These are phyloP conservation scores for Caradrina kadenii DNA, from an alignment of 2,888 invertebrate species.

Conservation along the genomic window DNA sequence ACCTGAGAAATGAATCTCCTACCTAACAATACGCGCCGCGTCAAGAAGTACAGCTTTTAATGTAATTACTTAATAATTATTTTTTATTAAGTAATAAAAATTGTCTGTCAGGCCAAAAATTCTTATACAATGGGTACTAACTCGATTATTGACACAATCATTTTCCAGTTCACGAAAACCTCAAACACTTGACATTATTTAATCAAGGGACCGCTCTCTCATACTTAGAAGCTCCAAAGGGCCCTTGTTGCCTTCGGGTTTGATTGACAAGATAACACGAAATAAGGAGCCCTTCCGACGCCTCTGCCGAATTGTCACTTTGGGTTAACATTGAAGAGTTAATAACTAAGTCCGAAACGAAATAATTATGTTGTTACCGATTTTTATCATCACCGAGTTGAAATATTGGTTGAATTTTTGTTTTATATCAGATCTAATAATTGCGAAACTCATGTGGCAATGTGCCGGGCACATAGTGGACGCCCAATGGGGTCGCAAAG, in stretches of 20 bases:
- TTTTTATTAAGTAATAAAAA: not conserved
- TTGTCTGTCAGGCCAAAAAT: not conserved
- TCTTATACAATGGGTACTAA: not conserved
- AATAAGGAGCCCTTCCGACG: constrained; percentile 15
- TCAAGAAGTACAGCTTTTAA: too few relatives aligned
- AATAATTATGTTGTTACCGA: not conserved
- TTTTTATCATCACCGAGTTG: not conserved
- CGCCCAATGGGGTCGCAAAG: too few relatives aligned
- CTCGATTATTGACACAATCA: not conserved
- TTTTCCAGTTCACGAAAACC: constrained; percentile 2
- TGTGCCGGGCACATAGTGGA: too few relatives aligned
- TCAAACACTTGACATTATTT: constrained; percentile 33
- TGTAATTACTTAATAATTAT: too few relatives aligned
- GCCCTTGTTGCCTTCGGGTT: constrained; percentile 4
- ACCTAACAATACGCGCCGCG: too few relatives aligned
- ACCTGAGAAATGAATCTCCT: too few relatives aligned
- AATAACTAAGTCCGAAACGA: constrained; percentile 4
- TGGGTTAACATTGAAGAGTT: constrained; percentile 7
- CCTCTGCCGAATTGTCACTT: constrained; percentile 10
- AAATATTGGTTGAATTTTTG: too few relatives aligned
- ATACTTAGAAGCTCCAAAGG: constrained; percentile 10
- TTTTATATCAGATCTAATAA: too few relatives aligned
- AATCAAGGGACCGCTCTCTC: constrained; percentile 17
- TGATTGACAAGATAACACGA: constrained; percentile 34
- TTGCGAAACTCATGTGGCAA: too few relatives aligned